phyloP scores from a whole-genome alignment of 2,113 vertebrate genomes.

The Australoheros scitulus region DNA sequence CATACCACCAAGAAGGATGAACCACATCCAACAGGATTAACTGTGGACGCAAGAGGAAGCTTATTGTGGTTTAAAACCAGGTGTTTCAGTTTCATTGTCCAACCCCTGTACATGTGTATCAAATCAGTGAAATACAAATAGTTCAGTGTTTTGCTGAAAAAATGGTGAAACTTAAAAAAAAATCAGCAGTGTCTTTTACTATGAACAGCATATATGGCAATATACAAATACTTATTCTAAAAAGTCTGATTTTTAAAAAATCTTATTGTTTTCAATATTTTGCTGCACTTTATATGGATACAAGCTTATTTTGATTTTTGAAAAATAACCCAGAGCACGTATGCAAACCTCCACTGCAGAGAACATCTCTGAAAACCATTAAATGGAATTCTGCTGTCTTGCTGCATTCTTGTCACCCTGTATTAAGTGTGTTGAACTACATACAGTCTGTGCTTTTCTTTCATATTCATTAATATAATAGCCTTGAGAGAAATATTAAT shows the following conservation, averaged over 20 bases:
- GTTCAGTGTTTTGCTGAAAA: background rate
- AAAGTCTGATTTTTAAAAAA: background rate
- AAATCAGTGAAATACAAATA: background rate
- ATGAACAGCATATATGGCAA: background rate
- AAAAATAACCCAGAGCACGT: conserved; percentile 34
- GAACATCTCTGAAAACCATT: conserved; percentile 43
- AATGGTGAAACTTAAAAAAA: background rate
- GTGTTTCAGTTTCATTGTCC: too few species aligned
- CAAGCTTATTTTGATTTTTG: conserved; percentile 8
- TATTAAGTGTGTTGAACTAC: conserved; percentile 36
- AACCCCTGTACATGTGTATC: background rate
- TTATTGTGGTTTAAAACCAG: too few species aligned
- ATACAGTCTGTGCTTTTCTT: conserved; percentile 43
- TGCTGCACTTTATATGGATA: background rate
- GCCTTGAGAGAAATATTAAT: conserved; percentile 66
- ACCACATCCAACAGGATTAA: too few species aligned
- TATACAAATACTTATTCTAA: background rate
- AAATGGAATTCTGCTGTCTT: conserved; percentile 53
- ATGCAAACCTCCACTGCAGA: background rate
- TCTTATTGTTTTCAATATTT: background rate
- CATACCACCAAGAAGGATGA: too few species aligned
- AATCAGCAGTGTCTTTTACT: background rate
- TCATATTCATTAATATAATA: conserved; percentile 64
- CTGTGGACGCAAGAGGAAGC: too few species aligned
- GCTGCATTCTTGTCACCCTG: conserved; percentile 42